Conservation (phyloP, 1,140 invertebrate genomes). For the Euborellia annulipes region DNA sequence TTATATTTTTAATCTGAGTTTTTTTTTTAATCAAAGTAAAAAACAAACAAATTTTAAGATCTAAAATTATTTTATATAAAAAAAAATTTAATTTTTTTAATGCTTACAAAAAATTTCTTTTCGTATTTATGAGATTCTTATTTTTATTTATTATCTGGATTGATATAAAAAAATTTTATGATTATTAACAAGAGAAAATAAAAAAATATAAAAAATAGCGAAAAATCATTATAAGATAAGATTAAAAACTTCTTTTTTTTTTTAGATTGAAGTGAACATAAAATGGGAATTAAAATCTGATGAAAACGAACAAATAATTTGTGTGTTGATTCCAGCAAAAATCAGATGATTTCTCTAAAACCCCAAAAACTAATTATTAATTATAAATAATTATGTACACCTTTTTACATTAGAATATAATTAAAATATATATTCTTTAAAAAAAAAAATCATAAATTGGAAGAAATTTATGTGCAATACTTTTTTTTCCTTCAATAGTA, state of each 20-base stretch:
- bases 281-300: conserved; percentile 53
- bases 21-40: too few species aligned
- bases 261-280: conserved; percentile 41
- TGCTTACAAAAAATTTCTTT: too few species aligned
- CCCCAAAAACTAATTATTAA: not conserved
- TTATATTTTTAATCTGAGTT: too few species aligned
- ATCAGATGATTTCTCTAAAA: conserved; percentile 28
- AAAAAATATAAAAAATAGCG: too few species aligned
- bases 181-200: conserved; percentile 1
- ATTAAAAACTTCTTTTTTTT: conserved; percentile 12
- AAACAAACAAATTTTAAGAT: too few species aligned
- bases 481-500: too few species aligned
- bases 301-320: conserved; percentile 41
- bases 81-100: too few species aligned
- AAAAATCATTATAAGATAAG: too few species aligned
- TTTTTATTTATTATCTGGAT: not conserved
- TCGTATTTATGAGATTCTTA: too few species aligned
- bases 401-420: not conserved
- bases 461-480: too few species aligned
- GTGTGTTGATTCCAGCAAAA: conserved; percentile 45
- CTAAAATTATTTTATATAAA: too few species aligned
- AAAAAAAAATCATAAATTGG: not conserved
- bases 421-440: not conserved
- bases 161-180: too few species aligned
- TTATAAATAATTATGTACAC: not conserved